Base-by-base conservation (phyloP, 2,888 invertebrate species). In the Tachina lurida region DNA sequence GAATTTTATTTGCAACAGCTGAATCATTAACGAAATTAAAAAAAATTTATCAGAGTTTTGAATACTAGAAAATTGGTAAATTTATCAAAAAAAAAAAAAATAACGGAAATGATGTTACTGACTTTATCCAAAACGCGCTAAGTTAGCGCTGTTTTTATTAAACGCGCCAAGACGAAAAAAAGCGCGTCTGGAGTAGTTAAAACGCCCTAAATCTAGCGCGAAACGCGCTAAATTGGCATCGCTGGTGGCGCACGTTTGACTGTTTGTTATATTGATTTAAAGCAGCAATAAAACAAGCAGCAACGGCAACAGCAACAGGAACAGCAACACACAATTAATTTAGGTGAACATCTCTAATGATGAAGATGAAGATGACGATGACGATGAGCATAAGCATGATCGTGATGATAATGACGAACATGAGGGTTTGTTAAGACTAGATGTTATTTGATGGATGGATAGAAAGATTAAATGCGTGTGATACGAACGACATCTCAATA, bases 181-280 rank as follows among this genome's bases (percentile, higher is more conserved):
- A n/a, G n/a, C n/a, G n/a, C n/a, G n/a, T n/a, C n/a, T n/a, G n/a
- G n/a, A n/a, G n/a, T n/a, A n/a, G n/a, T n/a, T n/a, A n/a, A n/a
- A n/a, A n/a, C n/a, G n/a, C n/a, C n/a, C n/a, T n/a, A n/a, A n/a
- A n/a, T n/a, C n/a, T n/a, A n/a, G n/a, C n/a, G n/a, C n/a, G n/a
- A n/a, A n/a, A n/a, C n/a, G n/a, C n/a, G n/a, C n/a, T n/a, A n/a
- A n/a, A n/a, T n/a, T n/a, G n/a, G n/a, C n/a, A n/a, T n/a, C n/a
- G n/a, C n/a, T n/a, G n/a, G 52, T n/a, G 41, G 68, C 62, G 22
- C 71, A 56, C 19, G 62, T 71, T 79, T 76, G 68, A 47, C 19
- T 77, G 73, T 68, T 75, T 54, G 68, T 73, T 78, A 78, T 76
- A 78, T 76, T 85, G 84, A 74, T 81, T 82, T 63, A 58, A 75